phyloP scores from a whole-genome alignment of 1,140 invertebrate species.

The Ganaspis sp. region DNA sequence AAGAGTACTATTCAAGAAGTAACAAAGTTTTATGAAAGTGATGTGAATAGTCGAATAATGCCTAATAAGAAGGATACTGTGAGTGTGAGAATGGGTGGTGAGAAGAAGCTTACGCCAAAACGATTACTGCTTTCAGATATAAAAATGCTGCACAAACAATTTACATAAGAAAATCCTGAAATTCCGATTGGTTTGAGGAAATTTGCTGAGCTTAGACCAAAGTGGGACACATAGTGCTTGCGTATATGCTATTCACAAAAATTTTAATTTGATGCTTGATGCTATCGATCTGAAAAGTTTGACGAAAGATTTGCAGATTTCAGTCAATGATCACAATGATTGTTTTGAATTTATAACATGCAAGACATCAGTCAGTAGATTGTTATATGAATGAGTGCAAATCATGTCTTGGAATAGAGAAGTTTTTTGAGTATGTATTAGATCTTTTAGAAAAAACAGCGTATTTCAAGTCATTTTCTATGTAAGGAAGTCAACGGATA shows the following conservation, averaged over 20 bases:
- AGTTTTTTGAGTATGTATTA: slow-evolving; percentile 8
- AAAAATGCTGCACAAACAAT: slow-evolving; percentile 18
- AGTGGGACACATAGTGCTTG: slow-evolving; percentile 28
- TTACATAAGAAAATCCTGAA: background rate
- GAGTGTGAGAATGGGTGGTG: slow-evolving; percentile 13
- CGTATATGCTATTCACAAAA: slow-evolving; percentile 31
- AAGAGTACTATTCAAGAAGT: background rate
- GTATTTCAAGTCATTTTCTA: slow-evolving; percentile 18
- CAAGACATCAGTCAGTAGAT: background rate
- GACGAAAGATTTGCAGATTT: background rate
- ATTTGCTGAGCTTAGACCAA: slow-evolving; percentile 38
- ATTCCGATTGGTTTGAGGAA: slow-evolving; percentile 33
- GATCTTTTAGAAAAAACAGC: slow-evolving; percentile 8
- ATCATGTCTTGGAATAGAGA: slow-evolving; percentile 12
- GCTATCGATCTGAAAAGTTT: slow-evolving; percentile 8
- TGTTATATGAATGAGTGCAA: slow-evolving; percentile 30
- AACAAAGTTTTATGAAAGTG: too few species aligned
- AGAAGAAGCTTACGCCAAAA: slow-evolving; percentile 26
- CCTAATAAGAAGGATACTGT: slow-evolving; percentile 32
- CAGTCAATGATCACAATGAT: slow-evolving; percentile 7
- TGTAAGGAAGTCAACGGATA: slow-evolving; percentile 23
- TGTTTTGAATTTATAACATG: slow-evolving; percentile 21
- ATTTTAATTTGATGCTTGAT: slow-evolving; percentile 37
- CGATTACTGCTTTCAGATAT: slow-evolving; percentile 29
- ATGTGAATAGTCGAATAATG: too few species aligned